Base-by-base conservation (phyloP, 1,140 invertebrate species). In the Drosophila nigrodunni region DNA sequence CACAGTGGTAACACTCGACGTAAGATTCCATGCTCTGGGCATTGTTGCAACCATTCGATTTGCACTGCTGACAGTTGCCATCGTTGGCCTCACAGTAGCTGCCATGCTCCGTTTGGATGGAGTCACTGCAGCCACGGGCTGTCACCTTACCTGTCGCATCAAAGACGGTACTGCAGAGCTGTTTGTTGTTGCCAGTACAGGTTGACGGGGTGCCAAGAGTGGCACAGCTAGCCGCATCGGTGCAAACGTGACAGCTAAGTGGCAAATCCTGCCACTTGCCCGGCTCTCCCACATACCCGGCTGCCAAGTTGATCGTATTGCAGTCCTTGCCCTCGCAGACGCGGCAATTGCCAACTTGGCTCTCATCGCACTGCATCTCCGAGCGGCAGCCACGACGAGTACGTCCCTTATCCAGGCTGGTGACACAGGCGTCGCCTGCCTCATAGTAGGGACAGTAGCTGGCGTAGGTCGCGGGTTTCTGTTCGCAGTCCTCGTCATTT, bases 241-340 rank as follows among this genome's bases (percentile, higher is more conserved):
- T 21, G 52, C 90, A 91, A 0, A 57, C 64, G 0, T 72, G 68
- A 11, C 90, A 91, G 35, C 71, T 90, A 2, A 91, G 54, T 0
- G 90, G 90, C 34, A 91, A 41, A 37, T 77, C 86, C 64, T 78
- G 76, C 90, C 90, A 91, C 58, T 85, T 76, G n/a, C 90, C 90
- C 0, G 90, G 78, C 30, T 85, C 86, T 1, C 90, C 90, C 3
- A 91, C 72, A 18, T 88, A 82, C 11, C 41, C 39, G 9, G 47
- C 59, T 13, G 74, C 50, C 34, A 91, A 39, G 35, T 91, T 66
- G 2, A 80, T 61, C 1, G 35, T 11, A 21, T 91, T 91, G 59
- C 90, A 91, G 11, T 91, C 77, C 8, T 66, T 52, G 1, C 35
- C 65, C 15, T 68, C 52, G 59, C 90, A 91, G 0, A 77, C 30